Conservation (phyloP, 2,113 vertebrate species). For the Centrocercus urophasianus region DNA sequence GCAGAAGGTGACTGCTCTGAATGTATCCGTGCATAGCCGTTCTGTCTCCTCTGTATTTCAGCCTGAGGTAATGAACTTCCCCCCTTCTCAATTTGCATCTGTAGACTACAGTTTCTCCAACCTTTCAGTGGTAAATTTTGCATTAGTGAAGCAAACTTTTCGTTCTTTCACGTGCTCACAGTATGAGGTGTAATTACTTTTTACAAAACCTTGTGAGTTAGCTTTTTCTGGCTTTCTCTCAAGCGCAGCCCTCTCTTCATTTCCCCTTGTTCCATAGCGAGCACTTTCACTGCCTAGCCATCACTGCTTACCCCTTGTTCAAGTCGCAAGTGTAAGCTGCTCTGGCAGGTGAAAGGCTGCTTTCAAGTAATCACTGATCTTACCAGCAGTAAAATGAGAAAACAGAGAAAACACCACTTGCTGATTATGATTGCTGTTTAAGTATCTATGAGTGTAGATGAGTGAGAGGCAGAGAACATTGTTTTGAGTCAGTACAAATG, state of each 20-base stretch:
- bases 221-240: background rate
- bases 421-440: background rate
- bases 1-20: background rate
- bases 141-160: background rate
- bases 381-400: background rate
- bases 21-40: background rate
- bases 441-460: background rate
- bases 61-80: background rate
- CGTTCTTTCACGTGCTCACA: background rate
- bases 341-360: background rate
- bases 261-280: background rate
- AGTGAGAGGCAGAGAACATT: background rate
- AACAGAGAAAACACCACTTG: background rate
- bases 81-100: background rate
- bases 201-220: background rate
- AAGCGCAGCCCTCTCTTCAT: background rate
- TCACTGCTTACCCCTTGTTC: accelerated
- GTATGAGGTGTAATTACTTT: background rate
- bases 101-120: background rate
- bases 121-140: background rate
- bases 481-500: background rate
- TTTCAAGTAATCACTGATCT: background rate
- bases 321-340: background rate
- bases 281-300: background rate
- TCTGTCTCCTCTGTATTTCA: background rate